phyloP scores from a whole-genome alignment of 2,113 vertebrate genomes.

The Cyphomyrus plagiostoma region DNA sequence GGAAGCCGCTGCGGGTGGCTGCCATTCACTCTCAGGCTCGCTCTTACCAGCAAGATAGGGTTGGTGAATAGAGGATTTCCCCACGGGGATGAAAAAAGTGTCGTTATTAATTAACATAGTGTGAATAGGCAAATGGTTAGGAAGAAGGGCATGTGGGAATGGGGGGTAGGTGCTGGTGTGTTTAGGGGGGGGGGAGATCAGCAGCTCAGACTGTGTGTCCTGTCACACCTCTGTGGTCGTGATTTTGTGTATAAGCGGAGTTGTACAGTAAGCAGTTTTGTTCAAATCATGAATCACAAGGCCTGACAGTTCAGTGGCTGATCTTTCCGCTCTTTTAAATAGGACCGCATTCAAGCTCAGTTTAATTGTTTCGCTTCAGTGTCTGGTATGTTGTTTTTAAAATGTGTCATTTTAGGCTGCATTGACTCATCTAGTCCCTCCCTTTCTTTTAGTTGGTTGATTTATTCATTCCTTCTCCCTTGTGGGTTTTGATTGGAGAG shows the following conservation, averaged over 20 bases:
- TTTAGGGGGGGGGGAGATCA: neutral
- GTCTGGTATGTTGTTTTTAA: neutral
- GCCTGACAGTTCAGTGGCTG: neutral
- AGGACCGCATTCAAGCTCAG: neutral
- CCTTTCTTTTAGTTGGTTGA: neutral
- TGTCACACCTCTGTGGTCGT: neutral
- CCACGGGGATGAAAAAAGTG: neutral
- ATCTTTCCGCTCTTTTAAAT: neutral
- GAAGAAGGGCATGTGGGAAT: neutral
- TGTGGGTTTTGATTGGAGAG: neutral
- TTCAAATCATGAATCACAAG: neutral
- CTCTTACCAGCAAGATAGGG: neutral
- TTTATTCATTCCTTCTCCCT: neutral
- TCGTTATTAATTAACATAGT: neutral
- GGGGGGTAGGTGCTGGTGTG: neutral
- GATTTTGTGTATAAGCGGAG: neutral
- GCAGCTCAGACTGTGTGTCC: neutral
- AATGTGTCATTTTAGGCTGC: neutral
- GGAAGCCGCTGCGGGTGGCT: neutral
- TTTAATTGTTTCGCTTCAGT: neutral
- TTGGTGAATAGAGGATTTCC: neutral
- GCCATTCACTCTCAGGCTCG: neutral
- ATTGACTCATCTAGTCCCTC: neutral
- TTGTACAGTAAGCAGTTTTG: neutral
- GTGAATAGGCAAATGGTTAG: neutral